Evolutionary conservation across 92 coral and sea anemone genomes (phyloP).

Genomic region (Actinostola sp.): DNA sequence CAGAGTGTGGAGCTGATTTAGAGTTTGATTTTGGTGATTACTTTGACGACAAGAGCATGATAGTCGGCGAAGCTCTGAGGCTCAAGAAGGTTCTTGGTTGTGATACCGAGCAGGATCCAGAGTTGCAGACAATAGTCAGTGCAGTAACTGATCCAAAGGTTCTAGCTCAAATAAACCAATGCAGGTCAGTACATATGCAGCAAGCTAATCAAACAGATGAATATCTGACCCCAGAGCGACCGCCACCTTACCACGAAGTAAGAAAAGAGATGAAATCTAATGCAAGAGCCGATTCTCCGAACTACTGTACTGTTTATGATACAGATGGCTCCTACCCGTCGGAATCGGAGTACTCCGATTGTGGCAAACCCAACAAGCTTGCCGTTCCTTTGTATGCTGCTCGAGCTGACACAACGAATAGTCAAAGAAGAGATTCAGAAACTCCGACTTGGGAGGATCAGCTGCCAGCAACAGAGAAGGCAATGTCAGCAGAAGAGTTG

Average conservation of each 20-base stretch:
- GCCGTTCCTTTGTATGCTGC: background rate
- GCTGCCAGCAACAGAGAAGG: conserved; percentile 35
- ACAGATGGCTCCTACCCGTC: conserved; percentile 9
- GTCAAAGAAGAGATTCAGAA: conserved; percentile 13
- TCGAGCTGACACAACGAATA: background rate
- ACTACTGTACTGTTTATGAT: background rate
- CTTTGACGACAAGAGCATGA: conserved; percentile 68
- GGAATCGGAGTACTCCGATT: conserved; percentile 5
- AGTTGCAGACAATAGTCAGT: conserved; percentile 48
- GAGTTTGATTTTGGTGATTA: conserved; percentile 77
- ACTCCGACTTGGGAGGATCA: conserved; percentile 2
- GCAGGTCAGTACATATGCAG: background rate
- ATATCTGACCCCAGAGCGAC: conserved; percentile 14
- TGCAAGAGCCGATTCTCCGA: background rate
- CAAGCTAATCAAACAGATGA: conserved; percentile 5
- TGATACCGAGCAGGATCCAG: conserved; percentile 34
- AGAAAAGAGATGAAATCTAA: conserved; percentile 2
- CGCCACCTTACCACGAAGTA: conserved; percentile 22
- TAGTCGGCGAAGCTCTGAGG: conserved; percentile 70
- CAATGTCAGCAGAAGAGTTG: conserved; percentile 66
- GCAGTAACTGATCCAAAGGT: conserved; percentile 40
- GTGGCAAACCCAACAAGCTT: background rate
- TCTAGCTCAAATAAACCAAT: background rate
- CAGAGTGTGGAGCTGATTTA: conserved; percentile 48
- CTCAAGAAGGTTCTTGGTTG: conserved; percentile 56